Percentiles rank a stretch among this genome's conserved stretches.
Evolutionary conservation across 2,888 invertebrate genomes (phyloP).

Genomic region (Tetragnatha montana): DNA sequence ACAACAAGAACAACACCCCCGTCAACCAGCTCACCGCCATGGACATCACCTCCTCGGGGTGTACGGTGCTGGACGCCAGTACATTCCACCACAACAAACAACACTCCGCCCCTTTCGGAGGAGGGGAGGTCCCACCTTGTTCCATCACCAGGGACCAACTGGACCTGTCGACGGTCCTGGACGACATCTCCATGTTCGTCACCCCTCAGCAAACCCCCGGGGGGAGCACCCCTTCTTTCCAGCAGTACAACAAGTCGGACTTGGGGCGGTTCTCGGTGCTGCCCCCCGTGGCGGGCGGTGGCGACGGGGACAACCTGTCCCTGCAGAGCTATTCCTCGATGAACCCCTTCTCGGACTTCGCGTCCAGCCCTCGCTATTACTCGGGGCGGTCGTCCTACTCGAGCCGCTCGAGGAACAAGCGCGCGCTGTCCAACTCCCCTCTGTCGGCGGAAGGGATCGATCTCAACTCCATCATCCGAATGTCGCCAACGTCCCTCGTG

Average conservation of each 20-base stretch:
- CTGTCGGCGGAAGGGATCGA: conserved; percentile 75
- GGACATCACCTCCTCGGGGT: conserved; percentile 62
- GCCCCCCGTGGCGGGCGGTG: conserved; percentile 51
- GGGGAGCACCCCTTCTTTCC: conserved; percentile 11
- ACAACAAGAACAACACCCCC: neutral
- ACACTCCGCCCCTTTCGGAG: neutral
- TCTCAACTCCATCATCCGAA: conserved; percentile 76
- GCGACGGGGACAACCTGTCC: conserved; percentile 56
- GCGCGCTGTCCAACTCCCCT: conserved; percentile 75
- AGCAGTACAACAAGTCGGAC: conserved; percentile 26
- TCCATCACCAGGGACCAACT: conserved; percentile 21
- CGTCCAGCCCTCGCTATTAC: conserved; percentile 74
- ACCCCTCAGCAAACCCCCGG: conserved; percentile 18
- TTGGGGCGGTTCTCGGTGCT: conserved; percentile 65
- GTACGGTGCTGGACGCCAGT: conserved; percentile 44
- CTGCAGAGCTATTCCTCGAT: conserved; percentile 47
- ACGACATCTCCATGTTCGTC: conserved; percentile 57
- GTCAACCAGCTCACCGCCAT: conserved; percentile 52
- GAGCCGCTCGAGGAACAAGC: conserved; percentile 73
- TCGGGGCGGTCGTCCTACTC: conserved; percentile 74
- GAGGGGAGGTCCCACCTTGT: neutral
- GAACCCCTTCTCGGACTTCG: conserved; percentile 71
- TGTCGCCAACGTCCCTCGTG: conserved; percentile 77
- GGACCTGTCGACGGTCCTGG: conserved; percentile 42
- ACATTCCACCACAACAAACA: conserved; percentile 23